Base-by-base conservation (phyloP, 30 jellyfish, hydroid and myxozoan species). In the Aurelia sp. region DNA sequence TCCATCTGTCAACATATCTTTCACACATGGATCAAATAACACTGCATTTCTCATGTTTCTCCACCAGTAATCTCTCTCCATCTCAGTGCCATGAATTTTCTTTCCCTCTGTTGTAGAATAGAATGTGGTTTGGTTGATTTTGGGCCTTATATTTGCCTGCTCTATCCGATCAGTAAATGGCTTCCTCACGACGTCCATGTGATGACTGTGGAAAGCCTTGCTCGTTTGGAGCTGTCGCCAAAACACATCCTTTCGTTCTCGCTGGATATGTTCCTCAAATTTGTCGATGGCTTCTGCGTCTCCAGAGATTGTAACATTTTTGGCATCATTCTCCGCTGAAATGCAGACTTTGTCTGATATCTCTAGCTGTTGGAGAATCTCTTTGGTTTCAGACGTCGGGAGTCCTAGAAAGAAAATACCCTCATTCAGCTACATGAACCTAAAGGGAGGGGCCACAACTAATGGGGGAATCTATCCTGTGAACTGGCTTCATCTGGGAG, bases 141-240 rank as follows among this genome's bases (percentile, higher is more conserved):
- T 86, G 8, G 82, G 89, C 61, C 40, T 64, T 64, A 86, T 86
- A 1, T 66, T 66, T 41, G 89, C 95, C 11, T 65, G 33, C 58
- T 48, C n/a, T 15, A 86, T 44, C 47, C 27, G 20, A 77, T 64
- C 47, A 37, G 40, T 37, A 51, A 86, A 86, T 47, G 62, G 62
- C 6, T 50, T 31, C 75, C 74, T 57, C 76, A 86, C 76, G 18
- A 7, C 60, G 4, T 86, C 95, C 95, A 86, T 86, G 73, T 86
- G 95, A 48, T 76, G 95, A 53, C 95, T 86, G 78, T 86, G 95
- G 50, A 86, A 86, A 6, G 95, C 95, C 61, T 86, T 86, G 68
- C 66, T 71, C 8, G 87, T 76, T n/a, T 72, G 82, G 23, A 86
- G 89, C 40, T 74, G 66, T 35, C 95, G 62, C 89, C 89, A 86